Conservation (phyloP, 2,888 invertebrate species). For the Andrena bucephala region DNA sequence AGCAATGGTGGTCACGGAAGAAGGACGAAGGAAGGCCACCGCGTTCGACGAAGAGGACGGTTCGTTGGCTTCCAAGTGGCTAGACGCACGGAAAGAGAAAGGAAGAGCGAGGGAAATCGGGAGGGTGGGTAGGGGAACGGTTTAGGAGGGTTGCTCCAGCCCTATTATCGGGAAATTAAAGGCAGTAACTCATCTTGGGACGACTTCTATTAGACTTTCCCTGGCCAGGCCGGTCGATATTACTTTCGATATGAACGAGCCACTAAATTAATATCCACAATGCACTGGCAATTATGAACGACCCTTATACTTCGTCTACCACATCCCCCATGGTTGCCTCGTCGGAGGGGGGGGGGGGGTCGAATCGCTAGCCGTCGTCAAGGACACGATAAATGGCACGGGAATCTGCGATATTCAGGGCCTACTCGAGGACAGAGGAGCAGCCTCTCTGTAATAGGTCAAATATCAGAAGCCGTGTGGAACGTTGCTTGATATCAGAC, state of each 20-base stretch:
- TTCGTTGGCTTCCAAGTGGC: constrained; percentile 49
- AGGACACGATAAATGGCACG: constrained; percentile 59
- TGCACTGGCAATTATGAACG: constrained; percentile 82
- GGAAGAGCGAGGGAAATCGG: constrained; percentile 42
- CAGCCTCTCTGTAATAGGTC: neutral
- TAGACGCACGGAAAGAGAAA: constrained; percentile 56
- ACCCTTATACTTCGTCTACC: constrained; percentile 63
- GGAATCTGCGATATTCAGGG: constrained; percentile 64
- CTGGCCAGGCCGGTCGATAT: constrained; percentile 79
- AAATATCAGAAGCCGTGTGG: neutral
- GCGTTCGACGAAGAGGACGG: constrained; percentile 49
- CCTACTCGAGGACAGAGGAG: neutral
- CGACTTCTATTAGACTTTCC: constrained; percentile 83
- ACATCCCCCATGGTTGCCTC: constrained; percentile 25
- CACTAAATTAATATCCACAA: constrained; percentile 83
- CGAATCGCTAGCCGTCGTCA: constrained; percentile 15
- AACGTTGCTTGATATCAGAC: neutral
- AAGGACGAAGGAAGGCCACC: constrained; percentile 41
- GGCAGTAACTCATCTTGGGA: constrained; percentile 82
- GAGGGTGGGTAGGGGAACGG: constrained; percentile 39
- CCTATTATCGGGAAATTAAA: constrained; percentile 83
- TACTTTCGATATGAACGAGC: constrained; percentile 83
- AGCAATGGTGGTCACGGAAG: constrained; percentile 64
- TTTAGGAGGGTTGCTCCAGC: constrained; percentile 72
- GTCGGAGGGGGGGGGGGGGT: constrained; percentile 6